Percentiles rank a stretch among this genome's conserved stretches.
These are phyloP conservation scores for Xestia sexstrigata DNA, from an alignment of 2,888 invertebrate species.

Conservation along the genomic window DNA sequence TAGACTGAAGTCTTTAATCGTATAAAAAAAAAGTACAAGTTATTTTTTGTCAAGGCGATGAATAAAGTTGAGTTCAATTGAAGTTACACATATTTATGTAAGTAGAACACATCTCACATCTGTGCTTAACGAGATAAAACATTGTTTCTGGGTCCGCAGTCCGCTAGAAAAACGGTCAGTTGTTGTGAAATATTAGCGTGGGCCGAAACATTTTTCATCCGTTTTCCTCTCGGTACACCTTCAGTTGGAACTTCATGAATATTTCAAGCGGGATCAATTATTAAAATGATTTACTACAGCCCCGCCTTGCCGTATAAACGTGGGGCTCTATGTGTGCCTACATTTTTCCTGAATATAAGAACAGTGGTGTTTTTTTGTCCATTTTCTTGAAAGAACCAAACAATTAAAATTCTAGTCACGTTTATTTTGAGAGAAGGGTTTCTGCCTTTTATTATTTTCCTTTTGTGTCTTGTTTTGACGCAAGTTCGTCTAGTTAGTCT, in stretches of 20 bases:
- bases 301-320: conserved; percentile 76
- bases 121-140: conserved; percentile 61
- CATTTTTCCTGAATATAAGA: conserved; percentile 72
- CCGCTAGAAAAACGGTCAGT: conserved; percentile 77
- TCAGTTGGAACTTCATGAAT: conserved; percentile 87
- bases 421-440: conserved; percentile 60
- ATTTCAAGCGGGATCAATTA: conserved; percentile 89
- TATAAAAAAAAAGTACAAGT: not conserved
- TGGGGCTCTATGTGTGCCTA: conserved; percentile 75
- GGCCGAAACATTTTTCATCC: conserved; percentile 85
- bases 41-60: not conserved
- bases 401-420: conserved; percentile 69
- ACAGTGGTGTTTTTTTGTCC: conserved; percentile 67
- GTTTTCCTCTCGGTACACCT: conserved; percentile 83
- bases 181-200: conserved; percentile 79
- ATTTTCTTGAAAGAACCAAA: conserved; percentile 60
- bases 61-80: conserved; percentile 9
- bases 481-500: not conserved
- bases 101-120: conserved; percentile 13
- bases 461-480: conserved; percentile 13
- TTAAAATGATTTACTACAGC: conserved; percentile 90
- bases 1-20: not conserved
- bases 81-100: not conserved
- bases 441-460: conserved; percentile 51
- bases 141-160: conserved; percentile 63